Evolutionary conservation across 2,888 invertebrate genomes (phyloP).

Genomic region (Ferrisia virgata): DNA sequence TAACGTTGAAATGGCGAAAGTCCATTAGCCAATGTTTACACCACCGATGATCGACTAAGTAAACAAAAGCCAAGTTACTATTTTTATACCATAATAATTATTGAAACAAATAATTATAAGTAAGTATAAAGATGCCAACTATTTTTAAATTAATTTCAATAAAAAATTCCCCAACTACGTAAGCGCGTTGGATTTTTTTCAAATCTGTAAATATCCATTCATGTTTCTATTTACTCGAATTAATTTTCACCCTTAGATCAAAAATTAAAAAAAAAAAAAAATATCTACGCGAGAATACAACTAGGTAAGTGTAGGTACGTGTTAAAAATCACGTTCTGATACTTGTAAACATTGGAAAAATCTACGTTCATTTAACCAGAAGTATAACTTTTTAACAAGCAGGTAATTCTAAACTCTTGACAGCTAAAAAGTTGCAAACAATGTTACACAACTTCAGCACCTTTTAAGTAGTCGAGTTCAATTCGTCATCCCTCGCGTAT

Average conservation of each 20-base stretch:
- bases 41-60: not conserved
- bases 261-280: too few relatives aligned
- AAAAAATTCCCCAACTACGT: too few relatives aligned
- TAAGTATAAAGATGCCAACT: too few relatives aligned
- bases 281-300: too few relatives aligned
- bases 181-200: too few relatives aligned
- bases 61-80: not conserved
- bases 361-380: not conserved
- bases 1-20: conserved; percentile 35
- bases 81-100: too few relatives aligned
- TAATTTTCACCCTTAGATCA: too few relatives aligned
- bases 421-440: conserved; percentile 15
- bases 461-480: not conserved
- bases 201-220: too few relatives aligned
- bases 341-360: not conserved
- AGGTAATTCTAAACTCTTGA: conserved; percentile 17
- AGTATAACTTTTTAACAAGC: conserved; percentile 2
- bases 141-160: too few relatives aligned
- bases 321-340: not conserved
- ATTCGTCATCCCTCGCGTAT: not conserved
- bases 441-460: not conserved
- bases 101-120: too few relatives aligned
- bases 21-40: conserved; percentile 27
- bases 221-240: too few relatives aligned
- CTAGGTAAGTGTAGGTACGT: too few relatives aligned